Base-by-base conservation (phyloP, 2,888 invertebrate genomes). In the Tenodera sinensis region DNA sequence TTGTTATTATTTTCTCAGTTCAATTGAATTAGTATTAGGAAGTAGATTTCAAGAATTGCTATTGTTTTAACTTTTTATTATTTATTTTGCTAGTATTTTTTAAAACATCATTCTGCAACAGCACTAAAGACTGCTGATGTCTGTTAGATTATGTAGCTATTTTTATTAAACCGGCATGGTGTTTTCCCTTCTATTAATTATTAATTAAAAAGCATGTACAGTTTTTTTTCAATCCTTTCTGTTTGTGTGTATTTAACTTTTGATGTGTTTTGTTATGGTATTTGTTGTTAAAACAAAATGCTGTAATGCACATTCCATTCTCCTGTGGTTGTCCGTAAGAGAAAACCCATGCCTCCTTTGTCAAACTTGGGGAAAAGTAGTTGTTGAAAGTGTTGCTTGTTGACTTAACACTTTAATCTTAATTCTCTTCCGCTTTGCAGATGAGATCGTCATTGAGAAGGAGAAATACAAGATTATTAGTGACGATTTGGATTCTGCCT, bases 391-490 rank as follows among this genome's bases (percentile, higher is more conserved):
- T 83, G 71, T 87, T 88, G 89, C 86, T 83, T 87, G 28, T 25
- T 87, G 83, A 87, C 28, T 25, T 87, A 81, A n/a, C 87, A 15
- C 87, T 28, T 82, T 87, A 87, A 87, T 87, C 87, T 87, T 34
- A 34, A 91, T 91, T 92, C 91, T 92, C 91, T 92, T 91, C 54
- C 92, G 92, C 92, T 92, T 90, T 89, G 89, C 96, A 98, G 98
- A 98, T 96, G 98, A 98, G 94, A 96, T 98, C 94, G 97, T 98
- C 93, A 96, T 97, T 94, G 98, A 98, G 95, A 99, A 99, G 96
- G 99, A 99, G 95, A 98, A 98, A 94, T 99, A 99, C 98, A 99
- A 99, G 96, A 97, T 98, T 95, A 99, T 99, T 95, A 99, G 99
- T 96, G 99, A 99, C 96, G 99, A 99, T 95, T 96, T 99, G 96